Percentiles rank a stretch among this genome's conserved stretches.
These are phyloP conservation scores for Epinotia bilunana DNA, from an alignment of 2,888 invertebrate species.

Conservation along the genomic window DNA sequence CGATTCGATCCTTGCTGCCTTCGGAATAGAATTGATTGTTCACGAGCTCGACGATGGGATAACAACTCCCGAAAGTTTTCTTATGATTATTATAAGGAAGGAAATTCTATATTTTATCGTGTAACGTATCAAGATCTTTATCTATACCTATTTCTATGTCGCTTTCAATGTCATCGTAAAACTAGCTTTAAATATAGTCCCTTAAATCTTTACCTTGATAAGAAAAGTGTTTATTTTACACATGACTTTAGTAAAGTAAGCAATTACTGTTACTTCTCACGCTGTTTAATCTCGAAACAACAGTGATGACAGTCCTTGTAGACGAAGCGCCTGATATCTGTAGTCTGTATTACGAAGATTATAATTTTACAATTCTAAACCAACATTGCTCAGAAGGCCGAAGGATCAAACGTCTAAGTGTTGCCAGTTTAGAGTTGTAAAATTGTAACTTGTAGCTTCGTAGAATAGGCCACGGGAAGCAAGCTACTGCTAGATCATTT, in stretches of 20 bases:
- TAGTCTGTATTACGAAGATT: no score
- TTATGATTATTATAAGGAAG: constrained; percentile 82
- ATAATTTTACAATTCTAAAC: no score
- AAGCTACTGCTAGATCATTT: background rate
- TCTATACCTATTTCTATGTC: constrained; percentile 75
- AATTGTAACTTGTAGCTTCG: no score
- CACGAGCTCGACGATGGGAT: constrained; percentile 54
- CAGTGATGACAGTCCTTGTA: no score
- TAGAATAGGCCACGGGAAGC: background rate
- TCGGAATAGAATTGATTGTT: constrained; percentile 51
- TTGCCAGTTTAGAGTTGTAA: no score
- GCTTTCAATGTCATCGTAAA: constrained; percentile 75
- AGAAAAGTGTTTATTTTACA: constrained; percentile 12
- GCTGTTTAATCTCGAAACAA: no score
- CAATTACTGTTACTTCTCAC: no score
- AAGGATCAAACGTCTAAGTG: no score
- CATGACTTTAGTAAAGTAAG: background rate
- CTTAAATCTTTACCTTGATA: constrained; percentile 33
- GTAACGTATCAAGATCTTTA: constrained; percentile 68
- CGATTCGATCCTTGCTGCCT: constrained; percentile 13
- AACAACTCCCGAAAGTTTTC: constrained; percentile 70
- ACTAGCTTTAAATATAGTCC: constrained; percentile 55
- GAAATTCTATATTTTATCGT: constrained; percentile 75
- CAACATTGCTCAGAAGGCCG: no score
- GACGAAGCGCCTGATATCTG: no score